Percentiles rank a stretch among this genome's conserved stretches.
phyloP scores from a whole-genome alignment of 2,888 invertebrate species.

The Metacarcinus magister region DNA sequence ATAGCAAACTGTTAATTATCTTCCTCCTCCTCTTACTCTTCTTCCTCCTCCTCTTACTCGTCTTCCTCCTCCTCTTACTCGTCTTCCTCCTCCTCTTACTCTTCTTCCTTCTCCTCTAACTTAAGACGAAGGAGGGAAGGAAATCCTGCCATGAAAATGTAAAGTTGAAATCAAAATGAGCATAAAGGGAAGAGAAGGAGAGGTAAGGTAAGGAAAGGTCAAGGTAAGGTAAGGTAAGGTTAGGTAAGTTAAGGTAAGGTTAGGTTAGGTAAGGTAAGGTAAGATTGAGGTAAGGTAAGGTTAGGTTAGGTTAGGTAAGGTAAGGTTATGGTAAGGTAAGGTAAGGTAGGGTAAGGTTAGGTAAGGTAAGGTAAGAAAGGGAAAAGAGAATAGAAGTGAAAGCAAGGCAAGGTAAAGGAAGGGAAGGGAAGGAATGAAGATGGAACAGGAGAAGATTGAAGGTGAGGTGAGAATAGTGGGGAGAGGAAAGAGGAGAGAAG shows the following conservation, averaged over 20 bases:
- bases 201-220: not conserved
- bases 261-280: not conserved
- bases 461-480: not conserved
- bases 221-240: not conserved
- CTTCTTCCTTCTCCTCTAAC: too few relatives aligned
- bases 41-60: too few relatives aligned
- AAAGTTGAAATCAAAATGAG: not conserved
- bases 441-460: not conserved
- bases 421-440: not conserved
- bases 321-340: not conserved
- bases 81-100: too few relatives aligned
- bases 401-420: not conserved
- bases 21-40: not conserved
- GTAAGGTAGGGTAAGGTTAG: not conserved
- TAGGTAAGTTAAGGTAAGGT: not conserved
- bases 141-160: not conserved
- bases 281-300: not conserved
- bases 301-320: not conserved
- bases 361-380: not conserved
- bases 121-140: not conserved
- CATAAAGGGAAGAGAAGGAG: not conserved
- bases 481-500: not conserved
- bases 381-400: not conserved
- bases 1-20: not conserved
- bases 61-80: too few relatives aligned